phyloP scores from a whole-genome alignment of 2,888 invertebrate species.

The Agapostemon virescens region DNA sequence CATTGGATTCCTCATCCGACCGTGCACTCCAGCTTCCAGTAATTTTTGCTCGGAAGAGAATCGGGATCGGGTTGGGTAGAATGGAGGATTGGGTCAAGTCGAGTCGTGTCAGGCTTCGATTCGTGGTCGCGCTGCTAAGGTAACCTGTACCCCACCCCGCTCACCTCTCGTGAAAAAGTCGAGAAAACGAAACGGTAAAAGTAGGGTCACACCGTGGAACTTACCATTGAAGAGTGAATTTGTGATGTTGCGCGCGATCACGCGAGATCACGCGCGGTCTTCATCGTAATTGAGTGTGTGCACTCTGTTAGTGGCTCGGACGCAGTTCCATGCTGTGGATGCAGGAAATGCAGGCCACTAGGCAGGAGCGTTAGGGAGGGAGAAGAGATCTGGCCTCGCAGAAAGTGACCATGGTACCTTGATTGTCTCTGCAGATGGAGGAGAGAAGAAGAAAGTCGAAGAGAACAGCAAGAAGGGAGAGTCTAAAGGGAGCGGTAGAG shows the following conservation, averaged over 20 bases:
- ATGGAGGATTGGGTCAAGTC: conserved; percentile 26
- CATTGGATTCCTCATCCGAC: conserved; percentile 52
- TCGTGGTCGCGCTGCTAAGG: conserved; percentile 39
- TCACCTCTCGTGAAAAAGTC: conserved; percentile 16
- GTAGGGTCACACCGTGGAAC: conserved; percentile 63
- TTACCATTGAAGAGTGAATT: conserved; percentile 62
- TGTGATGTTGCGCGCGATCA: conserved; percentile 62
- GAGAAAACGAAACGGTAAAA: conserved; percentile 36
- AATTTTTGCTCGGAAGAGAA: conserved; percentile 60
- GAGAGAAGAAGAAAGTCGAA: conserved; percentile 79
- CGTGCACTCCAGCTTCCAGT: not conserved
- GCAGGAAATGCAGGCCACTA: conserved; percentile 62
- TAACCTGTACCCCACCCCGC: conserved; percentile 38
- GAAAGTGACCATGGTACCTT: conserved; percentile 78
- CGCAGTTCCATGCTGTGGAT: conserved; percentile 46
- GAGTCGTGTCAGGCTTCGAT: conserved; percentile 35
- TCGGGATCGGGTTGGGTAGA: conserved; percentile 17
- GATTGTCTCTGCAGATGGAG: conserved; percentile 80
- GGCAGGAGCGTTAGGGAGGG: conserved; percentile 67
- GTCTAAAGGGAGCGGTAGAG: conserved; percentile 79
- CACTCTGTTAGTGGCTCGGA: conserved; percentile 64
- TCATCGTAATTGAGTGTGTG: conserved; percentile 55
- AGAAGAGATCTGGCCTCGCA: conserved; percentile 69
- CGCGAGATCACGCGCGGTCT: conserved; percentile 31
- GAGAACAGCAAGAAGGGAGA: conserved; percentile 77